Conservation (phyloP, 2,888 invertebrate species). For the Clistopyga incitator region DNA sequence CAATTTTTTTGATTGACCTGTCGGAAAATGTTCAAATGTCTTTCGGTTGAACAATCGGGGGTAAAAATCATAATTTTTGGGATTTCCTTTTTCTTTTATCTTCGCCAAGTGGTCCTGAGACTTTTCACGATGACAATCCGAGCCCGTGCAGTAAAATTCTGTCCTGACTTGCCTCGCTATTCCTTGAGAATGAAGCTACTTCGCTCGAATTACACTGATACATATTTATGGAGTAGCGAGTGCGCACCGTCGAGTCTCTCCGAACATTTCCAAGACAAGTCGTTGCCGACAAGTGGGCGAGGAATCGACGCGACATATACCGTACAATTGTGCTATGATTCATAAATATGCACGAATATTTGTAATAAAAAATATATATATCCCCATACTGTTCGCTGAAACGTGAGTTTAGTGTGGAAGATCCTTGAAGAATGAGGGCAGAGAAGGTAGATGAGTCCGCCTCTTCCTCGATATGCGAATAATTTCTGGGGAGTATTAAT, state of each 20-base stretch:
- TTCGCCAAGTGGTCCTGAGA: not conserved
- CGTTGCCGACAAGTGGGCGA: slow-evolving; percentile 25
- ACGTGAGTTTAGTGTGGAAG: slow-evolving; percentile 8
- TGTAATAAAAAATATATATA: not conserved
- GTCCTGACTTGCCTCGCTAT: not conserved
- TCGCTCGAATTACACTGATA: slow-evolving; percentile 59
- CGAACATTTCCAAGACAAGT: slow-evolving; percentile 20
- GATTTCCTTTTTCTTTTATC: not conserved
- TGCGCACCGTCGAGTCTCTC: slow-evolving; percentile 15
- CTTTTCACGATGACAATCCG: not conserved
- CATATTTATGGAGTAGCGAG: slow-evolving; percentile 59
- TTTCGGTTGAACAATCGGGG: too few relatives aligned
- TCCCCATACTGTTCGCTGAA: not conserved
- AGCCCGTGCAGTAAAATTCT: not conserved
- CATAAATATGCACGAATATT: slow-evolving; percentile 12
- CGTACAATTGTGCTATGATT: not conserved
- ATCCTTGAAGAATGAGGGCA: not conserved
- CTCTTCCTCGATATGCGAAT: slow-evolving; percentile 12
- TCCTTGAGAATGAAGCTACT: slow-evolving; percentile 30
- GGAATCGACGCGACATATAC: slow-evolving; percentile 17
- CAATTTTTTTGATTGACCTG: too few relatives aligned
- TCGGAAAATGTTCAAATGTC: too few relatives aligned
- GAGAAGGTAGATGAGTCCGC: slow-evolving; percentile 8
- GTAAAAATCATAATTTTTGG: not conserved
- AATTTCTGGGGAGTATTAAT: slow-evolving; percentile 49